These are phyloP conservation scores for Hemaris fuciformis DNA, from an alignment of 2,888 invertebrate genomes.

Conservation along the genomic window DNA sequence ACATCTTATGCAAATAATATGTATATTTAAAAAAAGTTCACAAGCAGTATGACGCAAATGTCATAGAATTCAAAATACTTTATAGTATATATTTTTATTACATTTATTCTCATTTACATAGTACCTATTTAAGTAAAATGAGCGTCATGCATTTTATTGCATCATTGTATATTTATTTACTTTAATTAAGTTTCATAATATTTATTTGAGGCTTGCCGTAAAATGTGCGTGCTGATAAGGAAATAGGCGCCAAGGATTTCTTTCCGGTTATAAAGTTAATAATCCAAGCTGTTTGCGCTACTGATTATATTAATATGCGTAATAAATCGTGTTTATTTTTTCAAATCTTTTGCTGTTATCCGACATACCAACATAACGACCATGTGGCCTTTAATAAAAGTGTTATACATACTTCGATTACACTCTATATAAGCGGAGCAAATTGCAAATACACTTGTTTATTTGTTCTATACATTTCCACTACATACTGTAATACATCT, in stretches of 20 bases:
- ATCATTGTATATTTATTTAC: not conserved
- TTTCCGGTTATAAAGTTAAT: not conserved
- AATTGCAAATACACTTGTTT: too few relatives aligned
- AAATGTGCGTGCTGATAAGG: not conserved
- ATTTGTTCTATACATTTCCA: too few relatives aligned
- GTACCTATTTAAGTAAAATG: too few relatives aligned
- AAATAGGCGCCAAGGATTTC: conserved; percentile 1
- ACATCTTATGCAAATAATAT: too few relatives aligned
- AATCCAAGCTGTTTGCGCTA: not conserved
- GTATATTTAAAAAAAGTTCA: too few relatives aligned
- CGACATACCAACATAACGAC: not conserved
- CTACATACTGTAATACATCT: too few relatives aligned
- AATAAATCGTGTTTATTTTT: not conserved
- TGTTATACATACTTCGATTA: not conserved
- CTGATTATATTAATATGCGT: not conserved
- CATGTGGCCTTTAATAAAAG: not conserved
- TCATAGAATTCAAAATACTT: too few relatives aligned
- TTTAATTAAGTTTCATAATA: not conserved
- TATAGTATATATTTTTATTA: too few relatives aligned
- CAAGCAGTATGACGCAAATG: too few relatives aligned
- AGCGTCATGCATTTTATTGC: too few relatives aligned
- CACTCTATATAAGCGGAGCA: not conserved
- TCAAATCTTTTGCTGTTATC: not conserved
- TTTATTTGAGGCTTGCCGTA: not conserved
- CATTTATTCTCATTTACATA: too few relatives aligned